Evolutionary conservation across 2,797 vertebrate species (phyloP).

Genomic region (Leuciscus waleckii): DNA sequence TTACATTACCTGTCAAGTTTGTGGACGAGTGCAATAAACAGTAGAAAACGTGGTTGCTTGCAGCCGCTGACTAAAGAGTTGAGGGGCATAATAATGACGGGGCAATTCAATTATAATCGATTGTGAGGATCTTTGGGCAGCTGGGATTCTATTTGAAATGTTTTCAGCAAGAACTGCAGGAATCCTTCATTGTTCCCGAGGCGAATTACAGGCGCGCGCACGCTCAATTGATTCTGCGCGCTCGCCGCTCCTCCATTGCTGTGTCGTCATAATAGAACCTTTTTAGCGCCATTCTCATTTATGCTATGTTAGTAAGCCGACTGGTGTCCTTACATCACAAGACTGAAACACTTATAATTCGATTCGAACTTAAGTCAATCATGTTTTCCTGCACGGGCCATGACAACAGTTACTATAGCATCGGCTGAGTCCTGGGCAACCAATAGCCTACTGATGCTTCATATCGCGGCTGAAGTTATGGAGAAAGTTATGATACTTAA

Average conservation of each 20-base stretch:
- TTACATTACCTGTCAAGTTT: not conserved
- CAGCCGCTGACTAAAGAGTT: constrained; percentile 61
- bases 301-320: constrained; percentile 75
- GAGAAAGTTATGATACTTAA: constrained; percentile 55
- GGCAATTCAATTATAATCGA: constrained; percentile 72
- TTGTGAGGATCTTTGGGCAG: constrained; percentile 72
- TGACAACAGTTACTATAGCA: constrained; percentile 74
- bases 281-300: constrained; percentile 82
- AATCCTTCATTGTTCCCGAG: constrained; percentile 80
- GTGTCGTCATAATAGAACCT: constrained; percentile 74
- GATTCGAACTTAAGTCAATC: constrained; percentile 69
- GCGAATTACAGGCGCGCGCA: constrained; percentile 68
- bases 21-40: constrained; percentile 28
- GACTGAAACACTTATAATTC: constrained; percentile 79
- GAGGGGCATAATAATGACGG: constrained; percentile 72
- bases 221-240: constrained; percentile 76
- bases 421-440: constrained; percentile 71
- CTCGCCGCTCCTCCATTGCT: constrained; percentile 70
- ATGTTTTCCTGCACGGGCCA: constrained; percentile 70
- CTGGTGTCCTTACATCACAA: constrained; percentile 76
- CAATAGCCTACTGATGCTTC: constrained; percentile 56
- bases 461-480: constrained; percentile 62
- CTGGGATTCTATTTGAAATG: constrained; percentile 79
- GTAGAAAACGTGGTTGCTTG: constrained; percentile 59
- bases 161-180: constrained; percentile 82